These are phyloP conservation scores for Matsumurasca onukii DNA, from an alignment of 1,140 invertebrate genomes.

Conservation along the genomic window DNA sequence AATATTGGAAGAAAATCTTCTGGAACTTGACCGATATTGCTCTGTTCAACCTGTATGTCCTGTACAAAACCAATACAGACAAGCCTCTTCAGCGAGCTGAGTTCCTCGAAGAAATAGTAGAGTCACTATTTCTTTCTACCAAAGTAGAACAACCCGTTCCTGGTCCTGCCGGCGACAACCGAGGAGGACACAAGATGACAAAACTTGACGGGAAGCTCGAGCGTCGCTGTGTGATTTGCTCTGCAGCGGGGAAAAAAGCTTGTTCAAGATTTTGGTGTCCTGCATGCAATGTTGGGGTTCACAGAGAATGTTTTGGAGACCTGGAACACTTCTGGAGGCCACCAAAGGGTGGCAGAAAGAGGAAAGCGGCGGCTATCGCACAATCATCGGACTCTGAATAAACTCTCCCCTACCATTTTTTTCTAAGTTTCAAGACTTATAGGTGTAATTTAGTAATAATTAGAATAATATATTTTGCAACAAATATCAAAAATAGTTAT, in stretches of 20 bases:
- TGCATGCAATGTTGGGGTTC: neutral
- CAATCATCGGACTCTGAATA: too few relatives aligned
- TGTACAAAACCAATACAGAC: neutral
- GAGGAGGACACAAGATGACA: neutral
- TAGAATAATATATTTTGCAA: too few relatives aligned
- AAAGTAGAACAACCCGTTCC: neutral
- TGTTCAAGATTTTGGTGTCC: conserved; percentile 15
- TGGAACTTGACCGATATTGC: neutral
- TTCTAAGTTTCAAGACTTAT: too few relatives aligned
- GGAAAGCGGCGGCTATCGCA: too few relatives aligned
- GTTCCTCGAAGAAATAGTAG: neutral
- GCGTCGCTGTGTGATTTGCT: neutral
- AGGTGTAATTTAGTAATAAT: too few relatives aligned
- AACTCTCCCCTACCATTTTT: too few relatives aligned
- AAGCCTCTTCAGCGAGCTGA: neutral
- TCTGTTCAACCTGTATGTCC: neutral
- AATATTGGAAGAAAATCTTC: conserved; percentile 11
- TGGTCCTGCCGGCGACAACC: neutral
- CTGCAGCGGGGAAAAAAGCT: neutral
- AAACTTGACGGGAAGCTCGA: neutral
- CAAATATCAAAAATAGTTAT: too few relatives aligned
- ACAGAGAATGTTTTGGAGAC: neutral
- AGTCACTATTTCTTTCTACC: neutral
- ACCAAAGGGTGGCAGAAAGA: too few relatives aligned
- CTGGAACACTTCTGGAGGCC: neutral